phyloP scores from a whole-genome alignment of 2,113 vertebrate species.

The Hiodon alosoides region DNA sequence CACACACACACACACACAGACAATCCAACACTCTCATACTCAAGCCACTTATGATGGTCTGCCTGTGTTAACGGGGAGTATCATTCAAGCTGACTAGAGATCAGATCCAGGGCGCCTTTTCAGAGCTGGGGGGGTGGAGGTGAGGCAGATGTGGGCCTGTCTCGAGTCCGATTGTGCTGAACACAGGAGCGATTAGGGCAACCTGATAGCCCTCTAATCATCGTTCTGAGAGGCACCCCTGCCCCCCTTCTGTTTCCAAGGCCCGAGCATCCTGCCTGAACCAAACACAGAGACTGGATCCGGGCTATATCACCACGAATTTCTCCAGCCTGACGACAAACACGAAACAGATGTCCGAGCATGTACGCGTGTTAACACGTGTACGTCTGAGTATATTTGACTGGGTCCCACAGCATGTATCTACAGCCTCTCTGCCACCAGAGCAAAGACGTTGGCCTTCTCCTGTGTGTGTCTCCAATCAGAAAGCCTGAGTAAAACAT shows the following conservation, averaged over 20 bases:
- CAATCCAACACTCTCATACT: neutral
- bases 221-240: neutral
- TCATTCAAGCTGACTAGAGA: neutral
- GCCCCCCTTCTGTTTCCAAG: neutral
- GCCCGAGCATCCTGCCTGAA: neutral
- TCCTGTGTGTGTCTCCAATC: neutral
- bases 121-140: neutral
- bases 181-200: conserved; percentile 4
- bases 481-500: too few relatives aligned
- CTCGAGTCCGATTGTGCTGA: neutral
- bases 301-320: neutral
- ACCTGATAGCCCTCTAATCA: conserved; percentile 13
- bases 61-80: neutral
- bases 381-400: neutral
- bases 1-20: neutral
- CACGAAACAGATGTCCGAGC: conserved; percentile 12
- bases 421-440: neutral
- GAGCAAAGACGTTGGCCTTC: too few relatives aligned
- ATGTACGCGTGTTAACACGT: neutral
- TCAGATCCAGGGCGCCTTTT: neutral
- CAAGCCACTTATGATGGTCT: neutral
- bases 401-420: neutral
- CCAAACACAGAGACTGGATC: neutral
- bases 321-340: conserved; percentile 2
- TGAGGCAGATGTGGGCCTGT: neutral